These are phyloP conservation scores for Calcarius lapponicus DNA, from an alignment of 2,797 vertebrate genomes.

Conservation along the genomic window DNA sequence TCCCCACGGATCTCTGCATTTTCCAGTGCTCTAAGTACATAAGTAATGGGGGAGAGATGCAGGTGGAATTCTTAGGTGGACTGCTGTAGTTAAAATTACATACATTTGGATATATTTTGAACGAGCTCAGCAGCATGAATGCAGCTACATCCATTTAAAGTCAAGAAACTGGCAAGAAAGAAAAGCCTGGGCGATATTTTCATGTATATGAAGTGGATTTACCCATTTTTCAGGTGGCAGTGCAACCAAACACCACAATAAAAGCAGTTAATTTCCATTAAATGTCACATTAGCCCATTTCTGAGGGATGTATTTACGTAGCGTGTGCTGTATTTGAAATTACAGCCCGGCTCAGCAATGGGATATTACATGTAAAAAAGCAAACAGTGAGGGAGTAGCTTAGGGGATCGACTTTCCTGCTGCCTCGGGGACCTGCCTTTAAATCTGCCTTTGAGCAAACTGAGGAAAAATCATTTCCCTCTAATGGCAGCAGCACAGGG, in stretches of 20 bases:
- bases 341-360: conserved; percentile 69
- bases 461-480: conserved; percentile 80
- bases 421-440: conserved; percentile 82
- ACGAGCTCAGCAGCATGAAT: background rate
- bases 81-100: background rate
- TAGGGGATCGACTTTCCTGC: conserved; percentile 80
- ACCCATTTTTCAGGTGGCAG: conserved; percentile 24
- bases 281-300: conserved; percentile 66
- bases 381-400: conserved; percentile 81
- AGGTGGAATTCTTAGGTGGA: background rate
- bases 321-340: conserved; percentile 72
- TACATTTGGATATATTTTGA: background rate
- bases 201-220: conserved; percentile 1
- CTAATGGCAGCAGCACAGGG: conserved; percentile 74
- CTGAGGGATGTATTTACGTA: conserved; percentile 64
- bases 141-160: background rate
- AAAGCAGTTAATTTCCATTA: conserved; percentile 68
- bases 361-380: conserved; percentile 82
- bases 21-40: background rate
- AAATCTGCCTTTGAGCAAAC: conserved; percentile 83
- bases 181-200: conserved; percentile 25
- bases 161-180: background rate
- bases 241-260: conserved; percentile 39
- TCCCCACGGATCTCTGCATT: background rate
- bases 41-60: background rate